Evolutionary conservation across 2,888 invertebrate species (phyloP).

Genomic region (Platerodrilus igneus): DNA sequence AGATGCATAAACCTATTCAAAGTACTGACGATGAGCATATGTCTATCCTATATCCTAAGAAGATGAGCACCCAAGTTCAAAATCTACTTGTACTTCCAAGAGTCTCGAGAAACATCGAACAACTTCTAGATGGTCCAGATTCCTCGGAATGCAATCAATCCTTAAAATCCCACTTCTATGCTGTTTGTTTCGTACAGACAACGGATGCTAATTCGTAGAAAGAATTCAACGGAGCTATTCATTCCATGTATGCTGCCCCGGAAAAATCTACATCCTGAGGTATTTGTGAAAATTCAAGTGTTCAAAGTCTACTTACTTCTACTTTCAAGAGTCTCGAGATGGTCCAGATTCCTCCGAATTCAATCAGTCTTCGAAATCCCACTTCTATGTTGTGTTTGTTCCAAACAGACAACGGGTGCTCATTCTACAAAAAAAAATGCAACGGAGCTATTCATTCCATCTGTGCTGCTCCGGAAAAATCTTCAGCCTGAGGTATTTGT

Average conservation of each 20-base stretch:
- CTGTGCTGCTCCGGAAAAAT: conserved; percentile 5
- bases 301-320: no score
- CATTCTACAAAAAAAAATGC: conserved; percentile 4
- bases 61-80: no score
- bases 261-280: no score
- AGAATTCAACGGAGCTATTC: conserved; percentile 1
- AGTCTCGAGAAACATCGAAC: no score
- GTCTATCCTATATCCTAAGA: no score
- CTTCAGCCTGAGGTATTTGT: no score
- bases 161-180: conserved; percentile 4
- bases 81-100: no score
- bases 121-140: conserved; percentile 4
- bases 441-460: conserved; percentile 1
- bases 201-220: conserved; percentile 5
- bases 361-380: conserved; percentile 3
- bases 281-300: no score
- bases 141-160: not conserved
- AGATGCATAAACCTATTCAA: no score
- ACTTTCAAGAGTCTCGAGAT: no score
- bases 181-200: conserved; percentile 3
- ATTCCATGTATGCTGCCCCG: conserved; percentile 1
- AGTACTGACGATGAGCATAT: no score
- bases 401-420: conserved; percentile 4
- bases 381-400: conserved; percentile 5
- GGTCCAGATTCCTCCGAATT: not conserved